phyloP scores from a whole-genome alignment of 2,113 vertebrate genomes.

The Speoplatyrhinus poulsoni region DNA sequence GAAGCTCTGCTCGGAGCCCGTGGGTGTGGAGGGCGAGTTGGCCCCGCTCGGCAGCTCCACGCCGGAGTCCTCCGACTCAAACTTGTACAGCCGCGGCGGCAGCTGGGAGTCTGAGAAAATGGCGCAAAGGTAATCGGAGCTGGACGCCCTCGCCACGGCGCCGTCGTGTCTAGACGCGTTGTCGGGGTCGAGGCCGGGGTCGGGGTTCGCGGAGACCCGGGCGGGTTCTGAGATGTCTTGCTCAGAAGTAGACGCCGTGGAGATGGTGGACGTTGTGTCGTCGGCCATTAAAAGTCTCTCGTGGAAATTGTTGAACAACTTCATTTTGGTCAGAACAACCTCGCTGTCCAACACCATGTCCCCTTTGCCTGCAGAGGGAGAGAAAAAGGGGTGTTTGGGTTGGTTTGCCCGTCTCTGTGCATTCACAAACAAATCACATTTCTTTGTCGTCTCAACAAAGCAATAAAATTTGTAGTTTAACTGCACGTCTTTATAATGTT shows the following conservation, averaged over 20 bases:
- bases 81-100: slow-evolving; percentile 78
- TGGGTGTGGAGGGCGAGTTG: slow-evolving; percentile 82
- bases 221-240: slow-evolving; percentile 41
- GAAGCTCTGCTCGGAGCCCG: slow-evolving; percentile 85
- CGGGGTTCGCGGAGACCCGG: slow-evolving; percentile 32
- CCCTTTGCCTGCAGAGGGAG: slow-evolving; percentile 76
- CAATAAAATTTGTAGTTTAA: no score
- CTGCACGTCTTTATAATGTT: no score
- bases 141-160: slow-evolving; percentile 2
- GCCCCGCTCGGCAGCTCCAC: slow-evolving; percentile 84
- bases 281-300: slow-evolving; percentile 58
- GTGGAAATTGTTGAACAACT: slow-evolving; percentile 75
- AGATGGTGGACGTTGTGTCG: slow-evolving; percentile 51
- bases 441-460: no score
- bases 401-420: not conserved
- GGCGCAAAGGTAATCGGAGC: slow-evolving; percentile 59
- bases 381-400: slow-evolving; percentile 24
- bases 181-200: not conserved
- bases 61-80: slow-evolving; percentile 87
- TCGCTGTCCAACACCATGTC: slow-evolving; percentile 73
- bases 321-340: slow-evolving; percentile 87
- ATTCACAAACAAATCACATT: no score
- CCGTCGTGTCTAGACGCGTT: slow-evolving; percentile 22
- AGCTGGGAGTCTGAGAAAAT: slow-evolving; percentile 70
- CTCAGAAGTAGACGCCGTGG: slow-evolving; percentile 47